A percentile compares a stretch with the other conserved stretches of the same genome.
Conservation (phyloP, 2,888 invertebrate genomes). For the Carabus problematicus region DNA sequence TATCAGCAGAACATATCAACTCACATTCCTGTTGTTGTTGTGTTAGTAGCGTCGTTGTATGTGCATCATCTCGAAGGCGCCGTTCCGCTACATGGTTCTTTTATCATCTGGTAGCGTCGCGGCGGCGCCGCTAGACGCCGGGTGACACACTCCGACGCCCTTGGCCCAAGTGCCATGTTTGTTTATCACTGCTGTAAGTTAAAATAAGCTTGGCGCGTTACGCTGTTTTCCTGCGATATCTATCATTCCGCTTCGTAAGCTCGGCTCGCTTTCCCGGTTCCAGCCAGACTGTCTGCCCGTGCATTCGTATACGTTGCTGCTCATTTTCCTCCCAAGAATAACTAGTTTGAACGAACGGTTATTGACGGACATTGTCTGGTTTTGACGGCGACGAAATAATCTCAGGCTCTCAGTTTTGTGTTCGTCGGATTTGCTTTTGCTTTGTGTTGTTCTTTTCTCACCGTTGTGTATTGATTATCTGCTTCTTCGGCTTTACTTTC, state of each 20-base stretch:
- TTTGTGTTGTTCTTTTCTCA: slow-evolving; percentile 23
- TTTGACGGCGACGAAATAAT: slow-evolving; percentile 31
- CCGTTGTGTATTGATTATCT: slow-evolving; percentile 4
- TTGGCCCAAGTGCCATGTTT: slow-evolving; percentile 18
- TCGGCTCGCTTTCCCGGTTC: not conserved
- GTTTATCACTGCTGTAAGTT: slow-evolving; percentile 31
- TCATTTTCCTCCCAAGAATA: not conserved
- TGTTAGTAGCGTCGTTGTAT: slow-evolving; percentile 3
- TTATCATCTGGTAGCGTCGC: slow-evolving; percentile 16
- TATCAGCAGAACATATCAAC: too few relatives aligned
- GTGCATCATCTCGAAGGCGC: slow-evolving; percentile 22
- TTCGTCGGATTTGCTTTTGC: slow-evolving; percentile 20
- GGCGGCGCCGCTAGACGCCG: not conserved
- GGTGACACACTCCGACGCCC: slow-evolving; percentile 7
- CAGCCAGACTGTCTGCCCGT: not conserved
- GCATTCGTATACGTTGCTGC: not conserved
- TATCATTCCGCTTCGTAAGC: slow-evolving; percentile 1
- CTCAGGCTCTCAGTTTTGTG: not conserved
- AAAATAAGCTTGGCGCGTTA: slow-evolving; percentile 21
- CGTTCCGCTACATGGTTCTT: slow-evolving; percentile 37
- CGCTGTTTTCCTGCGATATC: too few relatives aligned
- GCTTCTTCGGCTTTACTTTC: not conserved
- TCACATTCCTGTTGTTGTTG: not conserved
- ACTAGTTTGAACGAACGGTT: not conserved
- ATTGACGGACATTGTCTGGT: slow-evolving; percentile 36